Evolutionary conservation across 2,888 invertebrate species (phyloP), one percentile per base, ranked within the genome.

Genomic region (Volucella inanis): DNA sequence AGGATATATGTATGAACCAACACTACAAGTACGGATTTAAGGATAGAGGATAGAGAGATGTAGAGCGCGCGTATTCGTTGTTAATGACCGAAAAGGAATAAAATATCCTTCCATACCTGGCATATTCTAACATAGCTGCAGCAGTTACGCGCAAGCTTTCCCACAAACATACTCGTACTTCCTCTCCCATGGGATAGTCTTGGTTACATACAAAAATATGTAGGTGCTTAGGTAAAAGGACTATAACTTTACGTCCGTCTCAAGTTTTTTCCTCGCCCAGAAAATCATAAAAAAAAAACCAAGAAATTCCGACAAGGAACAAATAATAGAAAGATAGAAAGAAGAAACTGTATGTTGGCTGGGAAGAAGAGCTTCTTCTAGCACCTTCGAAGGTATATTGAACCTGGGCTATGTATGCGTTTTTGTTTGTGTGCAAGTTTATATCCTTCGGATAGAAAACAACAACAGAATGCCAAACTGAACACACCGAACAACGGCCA

Each of bases 301-400:
- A 70, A 62, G 18, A 62, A 55, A 59, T 22, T 22, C 18, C 22
- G 18, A 49, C 62, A 14, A 62, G 15, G 52, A 72, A 57, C 50
- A 74, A 64, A 75, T 64, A 67, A 67, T 67, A 71, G 62, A 81
- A 68, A 81, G 70, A 81, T 59, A 78, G 72, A 83, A 55, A 38
- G 55, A n/a, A 38, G 49, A 49, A 64, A 65, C 62, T 31, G 6
- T 31, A 31, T 31, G 31, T 31, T 31, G 14, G 12, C 12, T 14
- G 50, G 18, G 47, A 61, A 64, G 64, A 79, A 75, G 84, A 75
- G 79, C 64, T 79, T 74, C 68, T 64, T 81, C 39, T 84, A 84
- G 84, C 84, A 79, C 84, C 84, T 84, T 84, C 84, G 65, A 84
- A 84, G 79, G 84, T 84, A 71, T 84, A 79, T 84, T 84, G 84